Conservation (phyloP, 1,140 invertebrate genomes). For the Aphidius gifuensis region DNA sequence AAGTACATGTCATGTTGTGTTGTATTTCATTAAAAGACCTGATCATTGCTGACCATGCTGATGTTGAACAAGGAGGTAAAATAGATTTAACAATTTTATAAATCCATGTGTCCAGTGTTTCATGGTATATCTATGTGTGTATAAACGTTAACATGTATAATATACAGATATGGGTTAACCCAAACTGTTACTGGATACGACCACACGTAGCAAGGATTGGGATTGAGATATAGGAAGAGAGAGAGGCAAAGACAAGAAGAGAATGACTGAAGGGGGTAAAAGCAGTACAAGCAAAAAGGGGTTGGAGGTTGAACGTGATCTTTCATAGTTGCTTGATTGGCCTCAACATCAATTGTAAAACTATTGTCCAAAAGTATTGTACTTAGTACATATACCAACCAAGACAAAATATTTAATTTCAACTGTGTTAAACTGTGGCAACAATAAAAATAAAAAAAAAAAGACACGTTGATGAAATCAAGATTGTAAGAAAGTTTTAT, state of each 20-base stretch:
- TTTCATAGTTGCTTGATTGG: slow-evolving; percentile 55
- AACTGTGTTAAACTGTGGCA: slow-evolving; percentile 35
- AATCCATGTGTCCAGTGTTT: no score
- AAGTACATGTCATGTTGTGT: no score
- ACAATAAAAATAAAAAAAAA: slow-evolving; percentile 42
- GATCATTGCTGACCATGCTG: no score
- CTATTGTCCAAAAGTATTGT: slow-evolving; percentile 35
- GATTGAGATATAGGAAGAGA: no score
- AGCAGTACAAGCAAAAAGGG: no score
- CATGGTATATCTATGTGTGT: not conserved
- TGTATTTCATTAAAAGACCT: no score
- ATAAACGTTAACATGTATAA: not conserved
- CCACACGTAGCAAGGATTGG: not conserved
- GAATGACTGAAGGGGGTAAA: no score
- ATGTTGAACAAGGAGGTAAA: no score
- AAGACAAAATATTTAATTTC: slow-evolving; percentile 51
- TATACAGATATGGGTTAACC: slow-evolving; percentile 33
- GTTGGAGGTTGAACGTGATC: slow-evolving; percentile 46
- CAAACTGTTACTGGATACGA: slow-evolving; percentile 34
- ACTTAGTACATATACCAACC: not conserved
- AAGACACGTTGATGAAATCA: slow-evolving; percentile 54
- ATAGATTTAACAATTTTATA: no score
- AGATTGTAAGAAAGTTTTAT: slow-evolving; percentile 44
- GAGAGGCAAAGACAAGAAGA: no score
- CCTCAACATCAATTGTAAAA: slow-evolving; percentile 28